phyloP scores from a whole-genome alignment of 2,113 vertebrate species.

The Lophotis ruficrista region DNA sequence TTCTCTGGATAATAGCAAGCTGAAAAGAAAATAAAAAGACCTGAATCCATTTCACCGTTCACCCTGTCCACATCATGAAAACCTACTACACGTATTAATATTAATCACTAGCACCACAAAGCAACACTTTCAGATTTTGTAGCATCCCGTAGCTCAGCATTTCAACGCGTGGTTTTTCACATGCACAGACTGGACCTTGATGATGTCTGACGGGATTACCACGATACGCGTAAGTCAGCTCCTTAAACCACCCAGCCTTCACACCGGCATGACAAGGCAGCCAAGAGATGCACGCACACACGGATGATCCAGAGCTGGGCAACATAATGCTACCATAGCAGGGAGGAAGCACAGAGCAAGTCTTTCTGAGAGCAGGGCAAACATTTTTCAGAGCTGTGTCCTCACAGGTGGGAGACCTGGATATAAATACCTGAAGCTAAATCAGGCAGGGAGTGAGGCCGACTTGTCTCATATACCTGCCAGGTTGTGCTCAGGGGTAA shows the following conservation, averaged over 20 bases:
- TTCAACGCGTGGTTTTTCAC: background rate
- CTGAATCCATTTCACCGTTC: background rate
- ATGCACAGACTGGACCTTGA: background rate
- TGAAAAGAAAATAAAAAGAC: slow-evolving; percentile 40
- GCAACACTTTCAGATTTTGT: background rate
- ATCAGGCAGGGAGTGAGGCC: background rate
- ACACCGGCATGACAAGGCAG: background rate
- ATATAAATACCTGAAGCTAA: background rate
- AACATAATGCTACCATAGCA: background rate
- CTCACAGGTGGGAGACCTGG: background rate
- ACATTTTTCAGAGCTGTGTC: background rate
- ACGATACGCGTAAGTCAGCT: background rate
- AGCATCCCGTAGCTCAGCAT: background rate
- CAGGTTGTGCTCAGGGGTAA: background rate
- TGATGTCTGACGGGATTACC: background rate
- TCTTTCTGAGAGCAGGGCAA: background rate
- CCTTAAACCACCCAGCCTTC: background rate
- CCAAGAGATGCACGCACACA: background rate
- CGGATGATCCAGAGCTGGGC: background rate
- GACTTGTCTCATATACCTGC: background rate
- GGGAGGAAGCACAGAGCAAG: background rate
- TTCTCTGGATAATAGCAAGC: slow-evolving; percentile 39
- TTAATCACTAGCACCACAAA: background rate
- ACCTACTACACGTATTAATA: background rate
- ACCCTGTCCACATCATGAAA: background rate